A percentile compares a stretch with the other conserved stretches of the same genome.
Conservation (phyloP, 2,888 invertebrate genomes). For the Pheosia gnoma region DNA sequence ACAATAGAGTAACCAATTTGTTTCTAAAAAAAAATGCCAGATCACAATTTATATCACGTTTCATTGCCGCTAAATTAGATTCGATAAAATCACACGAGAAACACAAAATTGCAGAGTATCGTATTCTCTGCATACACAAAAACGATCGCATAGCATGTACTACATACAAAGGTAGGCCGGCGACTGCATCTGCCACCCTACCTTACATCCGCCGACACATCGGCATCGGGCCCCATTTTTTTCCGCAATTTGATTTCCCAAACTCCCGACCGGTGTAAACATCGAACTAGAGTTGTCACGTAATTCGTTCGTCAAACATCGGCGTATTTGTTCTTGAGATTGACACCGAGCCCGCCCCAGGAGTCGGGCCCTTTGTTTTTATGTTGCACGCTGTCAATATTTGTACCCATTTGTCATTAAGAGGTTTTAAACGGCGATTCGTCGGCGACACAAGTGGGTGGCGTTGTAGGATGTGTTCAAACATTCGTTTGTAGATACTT, state of each 20-base stretch:
- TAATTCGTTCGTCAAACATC: slow-evolving; percentile 80
- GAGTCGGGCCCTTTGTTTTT: slow-evolving; percentile 77
- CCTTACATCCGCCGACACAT: slow-evolving; percentile 53
- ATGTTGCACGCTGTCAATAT: slow-evolving; percentile 74
- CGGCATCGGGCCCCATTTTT: slow-evolving; percentile 45
- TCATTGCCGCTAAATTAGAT: slow-evolving; percentile 7
- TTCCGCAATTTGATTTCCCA: slow-evolving; percentile 55
- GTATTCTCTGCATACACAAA: slow-evolving; percentile 26
- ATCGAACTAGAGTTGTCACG: slow-evolving; percentile 69
- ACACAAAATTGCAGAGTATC: slow-evolving; percentile 41
- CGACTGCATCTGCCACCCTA: slow-evolving; percentile 49
- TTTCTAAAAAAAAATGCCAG: background rate
- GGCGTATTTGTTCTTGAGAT: slow-evolving; percentile 76
- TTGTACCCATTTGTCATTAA: slow-evolving; percentile 78
- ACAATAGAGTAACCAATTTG: background rate
- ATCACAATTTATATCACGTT: slow-evolving; percentile 9
- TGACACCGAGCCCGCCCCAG: slow-evolving; percentile 76
- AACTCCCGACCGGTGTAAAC: slow-evolving; percentile 59
- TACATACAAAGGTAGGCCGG: slow-evolving; percentile 12
- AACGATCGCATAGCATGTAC: slow-evolving; percentile 30
- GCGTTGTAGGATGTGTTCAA: slow-evolving; percentile 54
- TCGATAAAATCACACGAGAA: slow-evolving; percentile 16
- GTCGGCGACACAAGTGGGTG: slow-evolving; percentile 67
- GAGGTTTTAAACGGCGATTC: slow-evolving; percentile 67
- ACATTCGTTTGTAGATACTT: slow-evolving; percentile 32